phyloP scores from a whole-genome alignment of 1,140 invertebrate species.

The Tigriopus japonicus region DNA sequence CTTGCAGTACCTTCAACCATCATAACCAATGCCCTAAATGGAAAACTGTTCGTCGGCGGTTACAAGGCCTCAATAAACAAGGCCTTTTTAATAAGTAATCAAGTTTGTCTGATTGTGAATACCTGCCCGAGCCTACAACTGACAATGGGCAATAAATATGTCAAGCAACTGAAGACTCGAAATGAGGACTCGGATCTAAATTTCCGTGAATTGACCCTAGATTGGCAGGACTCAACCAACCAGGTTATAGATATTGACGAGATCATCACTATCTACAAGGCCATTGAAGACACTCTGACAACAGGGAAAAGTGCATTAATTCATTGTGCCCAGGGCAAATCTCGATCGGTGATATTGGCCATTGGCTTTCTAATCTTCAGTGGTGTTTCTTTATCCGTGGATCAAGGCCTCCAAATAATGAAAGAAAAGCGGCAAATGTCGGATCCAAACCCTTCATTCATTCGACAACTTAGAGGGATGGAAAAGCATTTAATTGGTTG shows the following conservation, averaged over 20 bases:
- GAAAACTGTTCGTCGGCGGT: neutral
- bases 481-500: neutral
- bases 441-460: neutral
- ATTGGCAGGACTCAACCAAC: neutral
- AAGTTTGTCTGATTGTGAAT: neutral
- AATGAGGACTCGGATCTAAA: neutral
- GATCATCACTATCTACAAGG: neutral
- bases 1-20: too few species aligned
- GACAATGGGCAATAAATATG: conserved; percentile 1
- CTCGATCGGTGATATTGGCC: neutral
- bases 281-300: neutral
- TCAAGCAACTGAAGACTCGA: neutral
- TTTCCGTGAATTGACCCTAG: neutral
- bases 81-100: neutral
- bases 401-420: neutral
- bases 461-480: neutral
- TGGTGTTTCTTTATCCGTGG: neutral
- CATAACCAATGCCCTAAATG: neutral
- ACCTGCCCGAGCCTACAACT: neutral
- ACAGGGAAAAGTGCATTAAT: neutral
- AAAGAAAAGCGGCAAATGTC: neutral
- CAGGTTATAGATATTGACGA: neutral
- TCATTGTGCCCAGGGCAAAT: conserved; percentile 5
- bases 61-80: conserved; percentile 1
- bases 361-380: neutral